Conservation (phyloP, 2,888 invertebrate species). For the Cephus pulcher region DNA sequence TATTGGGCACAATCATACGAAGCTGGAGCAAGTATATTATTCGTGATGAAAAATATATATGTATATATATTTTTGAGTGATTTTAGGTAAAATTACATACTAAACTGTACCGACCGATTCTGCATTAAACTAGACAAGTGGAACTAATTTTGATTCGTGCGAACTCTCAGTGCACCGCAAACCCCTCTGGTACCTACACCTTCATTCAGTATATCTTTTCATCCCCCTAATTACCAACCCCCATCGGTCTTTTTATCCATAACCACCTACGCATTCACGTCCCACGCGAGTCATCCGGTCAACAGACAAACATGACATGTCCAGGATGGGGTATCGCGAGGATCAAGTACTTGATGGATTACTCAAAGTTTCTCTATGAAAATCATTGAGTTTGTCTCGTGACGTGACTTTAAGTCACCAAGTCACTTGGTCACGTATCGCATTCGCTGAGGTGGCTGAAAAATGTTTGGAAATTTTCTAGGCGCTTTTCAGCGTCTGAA, state of each 20-base stretch:
- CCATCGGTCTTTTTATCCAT: neutral
- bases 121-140: constrained; percentile 29
- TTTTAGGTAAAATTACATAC: neutral
- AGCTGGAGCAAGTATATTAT: neutral
- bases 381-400: neutral
- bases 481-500: neutral
- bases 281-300: neutral
- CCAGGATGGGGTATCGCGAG: neutral
- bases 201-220: neutral
- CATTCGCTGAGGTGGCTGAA: neutral
- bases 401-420: neutral
- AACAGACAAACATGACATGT: neutral
- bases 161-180: constrained; percentile 24
- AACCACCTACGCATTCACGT: neutral
- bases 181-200: neutral
- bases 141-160: constrained; percentile 46
- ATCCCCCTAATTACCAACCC: neutral
- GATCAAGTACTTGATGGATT: neutral
- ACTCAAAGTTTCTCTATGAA: neutral
- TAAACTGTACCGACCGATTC: neutral
- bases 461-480: neutral
- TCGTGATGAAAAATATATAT: neutral
- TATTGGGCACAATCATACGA: neutral
- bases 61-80: neutral
- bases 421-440: neutral